Conservation (phyloP, 2,888 invertebrate genomes). For the Coelopa pilipes region DNA sequence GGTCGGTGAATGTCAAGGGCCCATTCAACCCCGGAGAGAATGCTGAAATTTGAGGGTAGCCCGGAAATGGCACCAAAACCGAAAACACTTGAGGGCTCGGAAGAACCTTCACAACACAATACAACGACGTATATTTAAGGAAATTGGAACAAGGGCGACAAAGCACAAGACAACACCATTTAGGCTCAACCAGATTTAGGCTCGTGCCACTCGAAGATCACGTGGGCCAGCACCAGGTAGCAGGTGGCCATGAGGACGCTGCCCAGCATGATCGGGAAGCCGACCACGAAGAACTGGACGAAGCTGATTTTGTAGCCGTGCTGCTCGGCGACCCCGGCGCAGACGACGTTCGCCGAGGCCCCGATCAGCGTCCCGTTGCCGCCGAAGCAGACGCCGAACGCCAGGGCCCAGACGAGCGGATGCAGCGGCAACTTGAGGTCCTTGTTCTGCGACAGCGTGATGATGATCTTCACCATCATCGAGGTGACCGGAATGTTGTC, state of each 20-base stretch:
- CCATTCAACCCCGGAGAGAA: background rate
- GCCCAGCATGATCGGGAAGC: conserved; percentile 83
- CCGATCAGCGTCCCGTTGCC: conserved; percentile 92
- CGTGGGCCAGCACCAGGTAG: conserved; percentile 79
- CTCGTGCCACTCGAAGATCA: conserved; percentile 74
- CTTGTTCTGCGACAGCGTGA: conserved; percentile 74
- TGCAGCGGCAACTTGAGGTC: conserved; percentile 78
- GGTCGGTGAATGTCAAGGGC: conserved; percentile 8
- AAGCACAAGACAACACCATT: too few species aligned
- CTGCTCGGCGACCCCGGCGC: conserved; percentile 90
- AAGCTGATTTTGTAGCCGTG: conserved; percentile 89
- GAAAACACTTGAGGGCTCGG: too few species aligned
- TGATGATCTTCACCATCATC: conserved; percentile 87
- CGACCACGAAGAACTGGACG: conserved; percentile 82
- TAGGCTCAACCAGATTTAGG: too few species aligned
- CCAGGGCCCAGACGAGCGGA: conserved; percentile 86
- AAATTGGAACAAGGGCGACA: too few species aligned
- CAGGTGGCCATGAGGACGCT: conserved; percentile 73
- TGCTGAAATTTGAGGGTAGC: too few species aligned
- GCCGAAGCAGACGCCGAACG: conserved; percentile 89
- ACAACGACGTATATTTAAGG: too few species aligned
- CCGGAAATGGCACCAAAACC: too few species aligned
- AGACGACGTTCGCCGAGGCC: conserved; percentile 90
- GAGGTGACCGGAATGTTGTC: conserved; percentile 92
- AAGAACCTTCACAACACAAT: too few species aligned